Conservation (phyloP, 2,113 vertebrate genomes). For the Collichthys lucidus region DNA sequence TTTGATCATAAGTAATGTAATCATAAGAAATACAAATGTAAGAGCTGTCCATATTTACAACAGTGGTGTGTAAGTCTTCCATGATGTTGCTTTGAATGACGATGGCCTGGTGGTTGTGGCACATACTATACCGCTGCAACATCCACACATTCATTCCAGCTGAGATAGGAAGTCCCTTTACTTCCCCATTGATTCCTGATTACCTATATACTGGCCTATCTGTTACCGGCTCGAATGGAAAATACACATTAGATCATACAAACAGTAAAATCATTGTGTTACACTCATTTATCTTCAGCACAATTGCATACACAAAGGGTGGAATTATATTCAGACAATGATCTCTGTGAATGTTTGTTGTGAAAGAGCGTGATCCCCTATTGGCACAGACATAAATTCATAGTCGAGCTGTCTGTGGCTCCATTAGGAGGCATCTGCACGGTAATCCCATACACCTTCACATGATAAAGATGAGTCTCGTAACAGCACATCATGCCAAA, state of each 20-base stretch:
- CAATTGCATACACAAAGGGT: conserved; percentile 25
- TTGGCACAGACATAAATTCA: conserved; percentile 34
- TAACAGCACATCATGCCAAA: conserved; percentile 56
- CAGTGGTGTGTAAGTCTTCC: no score
- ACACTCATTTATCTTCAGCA: background rate
- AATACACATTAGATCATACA: background rate
- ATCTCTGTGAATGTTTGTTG: conserved; percentile 34
- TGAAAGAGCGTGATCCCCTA: conserved; percentile 21
- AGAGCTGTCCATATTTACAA: no score
- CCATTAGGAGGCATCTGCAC: conserved; percentile 61
- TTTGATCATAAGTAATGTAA: no score
- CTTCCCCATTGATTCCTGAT: no score
- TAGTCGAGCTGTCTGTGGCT: conserved; percentile 24
- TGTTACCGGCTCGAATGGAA: background rate
- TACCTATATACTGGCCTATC: no score
- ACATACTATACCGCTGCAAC: no score
- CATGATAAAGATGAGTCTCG: conserved; percentile 52
- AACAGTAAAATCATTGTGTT: background rate
- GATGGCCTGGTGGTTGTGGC: no score
- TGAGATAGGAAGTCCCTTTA: no score
- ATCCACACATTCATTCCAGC: no score
- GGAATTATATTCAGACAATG: conserved; percentile 32
- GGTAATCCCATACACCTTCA: conserved; percentile 56
- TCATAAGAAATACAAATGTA: no score
- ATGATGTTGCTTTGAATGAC: no score